Conservation (phyloP, 2,888 invertebrate genomes). For the Watsonalla binaria region DNA sequence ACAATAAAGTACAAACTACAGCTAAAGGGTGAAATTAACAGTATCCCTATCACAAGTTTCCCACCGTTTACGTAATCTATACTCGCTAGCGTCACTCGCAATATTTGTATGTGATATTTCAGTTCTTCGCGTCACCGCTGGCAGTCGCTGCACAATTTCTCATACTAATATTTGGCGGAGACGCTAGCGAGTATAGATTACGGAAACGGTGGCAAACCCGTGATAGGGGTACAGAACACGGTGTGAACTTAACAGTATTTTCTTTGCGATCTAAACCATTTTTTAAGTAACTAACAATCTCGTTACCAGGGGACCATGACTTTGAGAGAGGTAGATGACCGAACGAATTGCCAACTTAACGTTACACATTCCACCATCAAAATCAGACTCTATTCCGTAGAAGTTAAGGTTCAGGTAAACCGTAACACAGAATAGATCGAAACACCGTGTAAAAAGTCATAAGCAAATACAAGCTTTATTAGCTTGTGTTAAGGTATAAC, state of each 20-base stretch:
- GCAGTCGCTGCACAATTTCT: too few relatives aligned
- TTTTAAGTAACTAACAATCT: constrained; percentile 42
- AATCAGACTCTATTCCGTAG: neutral
- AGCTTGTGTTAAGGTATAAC: neutral
- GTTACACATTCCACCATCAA: neutral
- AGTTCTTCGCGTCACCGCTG: too few relatives aligned
- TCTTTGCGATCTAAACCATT: constrained; percentile 16
- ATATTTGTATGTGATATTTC: too few relatives aligned
- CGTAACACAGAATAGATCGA: neutral
- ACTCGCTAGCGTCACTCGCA: too few relatives aligned
- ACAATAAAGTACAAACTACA: neutral
- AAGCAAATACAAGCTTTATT: neutral
- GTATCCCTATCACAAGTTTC: too few relatives aligned
- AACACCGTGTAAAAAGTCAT: neutral
- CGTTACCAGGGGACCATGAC: constrained; percentile 57
- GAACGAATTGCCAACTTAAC: constrained; percentile 25
- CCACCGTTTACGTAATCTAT: too few relatives aligned
- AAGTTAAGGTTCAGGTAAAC: neutral
- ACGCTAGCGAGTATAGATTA: too few relatives aligned
- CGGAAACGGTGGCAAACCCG: too few relatives aligned
- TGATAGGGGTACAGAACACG: too few relatives aligned
- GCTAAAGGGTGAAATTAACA: too few relatives aligned
- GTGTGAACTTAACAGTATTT: constrained; percentile 3
- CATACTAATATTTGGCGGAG: too few relatives aligned
- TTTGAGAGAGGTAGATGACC: constrained; percentile 55